Conservation (phyloP, 2,888 invertebrate species). For the Leucoma salicis region DNA sequence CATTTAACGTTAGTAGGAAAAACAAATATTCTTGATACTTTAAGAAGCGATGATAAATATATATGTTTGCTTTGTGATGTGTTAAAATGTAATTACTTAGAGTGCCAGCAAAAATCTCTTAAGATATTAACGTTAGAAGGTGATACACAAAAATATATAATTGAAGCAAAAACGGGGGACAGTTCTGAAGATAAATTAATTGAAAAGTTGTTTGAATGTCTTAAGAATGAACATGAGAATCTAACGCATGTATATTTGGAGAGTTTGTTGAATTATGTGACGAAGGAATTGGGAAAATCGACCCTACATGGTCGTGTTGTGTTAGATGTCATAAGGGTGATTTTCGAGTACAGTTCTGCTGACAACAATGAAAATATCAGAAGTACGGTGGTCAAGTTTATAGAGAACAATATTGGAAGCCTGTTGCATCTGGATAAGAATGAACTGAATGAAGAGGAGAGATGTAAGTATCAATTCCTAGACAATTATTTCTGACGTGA, state of each 20-base stretch:
- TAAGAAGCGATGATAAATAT: slow-evolving; percentile 33
- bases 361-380: slow-evolving; percentile 50
- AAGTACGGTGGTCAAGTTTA: slow-evolving; percentile 46
- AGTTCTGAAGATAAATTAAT: slow-evolving; percentile 38
- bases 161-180: slow-evolving; percentile 28
- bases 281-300: slow-evolving; percentile 27
- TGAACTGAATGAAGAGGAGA: slow-evolving; percentile 31
- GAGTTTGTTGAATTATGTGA: slow-evolving; percentile 47
- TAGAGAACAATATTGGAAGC: slow-evolving; percentile 40
- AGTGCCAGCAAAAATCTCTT: slow-evolving; percentile 59
- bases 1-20: slow-evolving; percentile 37
- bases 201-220: slow-evolving; percentile 40
- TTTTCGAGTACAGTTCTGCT: slow-evolving; percentile 51
- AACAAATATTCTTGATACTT: slow-evolving; percentile 18
- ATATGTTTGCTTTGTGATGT: slow-evolving; percentile 39
- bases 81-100: slow-evolving; percentile 46
- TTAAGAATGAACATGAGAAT: slow-evolving; percentile 54
- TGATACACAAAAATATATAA: slow-evolving; percentile 45
- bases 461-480: slow-evolving; percentile 50
- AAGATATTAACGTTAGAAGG: slow-evolving; percentile 49
- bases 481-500: too few relatives aligned
- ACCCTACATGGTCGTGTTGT: slow-evolving; percentile 21
- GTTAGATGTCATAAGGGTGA: slow-evolving; percentile 42
- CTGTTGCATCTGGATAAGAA: slow-evolving; percentile 30
- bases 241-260: slow-evolving; percentile 57